These are phyloP conservation scores for Gymnoscelis rufifasciata DNA, from an alignment of 2,888 invertebrate genomes.

Conservation along the genomic window DNA sequence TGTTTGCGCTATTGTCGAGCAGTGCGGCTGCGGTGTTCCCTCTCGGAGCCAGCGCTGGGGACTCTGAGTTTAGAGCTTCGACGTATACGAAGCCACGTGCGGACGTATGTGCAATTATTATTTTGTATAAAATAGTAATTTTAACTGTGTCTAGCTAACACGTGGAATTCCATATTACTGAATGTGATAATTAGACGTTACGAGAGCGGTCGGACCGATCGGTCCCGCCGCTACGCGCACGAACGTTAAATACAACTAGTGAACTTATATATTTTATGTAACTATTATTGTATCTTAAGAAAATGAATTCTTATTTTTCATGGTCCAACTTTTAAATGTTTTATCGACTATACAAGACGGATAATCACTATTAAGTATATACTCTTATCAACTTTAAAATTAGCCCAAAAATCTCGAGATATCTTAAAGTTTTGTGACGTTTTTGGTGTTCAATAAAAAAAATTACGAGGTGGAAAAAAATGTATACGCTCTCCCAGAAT, in stretches of 20 bases:
- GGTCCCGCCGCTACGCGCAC: constrained; percentile 58
- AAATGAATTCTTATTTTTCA: constrained; percentile 79
- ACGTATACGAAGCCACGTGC: constrained; percentile 46
- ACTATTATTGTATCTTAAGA: constrained; percentile 78
- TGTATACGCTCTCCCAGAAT: constrained; percentile 77
- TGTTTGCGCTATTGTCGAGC: constrained; percentile 69
- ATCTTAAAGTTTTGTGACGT: constrained; percentile 73
- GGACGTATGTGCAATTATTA: constrained; percentile 80
- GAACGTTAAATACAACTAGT: constrained; percentile 71
- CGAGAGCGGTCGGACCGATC: constrained; percentile 67
- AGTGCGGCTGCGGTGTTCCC: constrained; percentile 56
- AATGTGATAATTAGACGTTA: constrained; percentile 80
- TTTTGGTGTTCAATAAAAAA: constrained; percentile 76
- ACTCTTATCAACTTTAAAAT: constrained; percentile 77
- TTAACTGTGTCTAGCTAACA: constrained; percentile 76
- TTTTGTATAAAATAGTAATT: constrained; percentile 77
- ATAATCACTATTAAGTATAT: constrained; percentile 72
- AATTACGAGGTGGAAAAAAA: constrained; percentile 69
- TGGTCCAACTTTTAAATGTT: constrained; percentile 80
- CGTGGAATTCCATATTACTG: constrained; percentile 79
- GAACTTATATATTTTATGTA: constrained; percentile 79
- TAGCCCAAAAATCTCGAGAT: constrained; percentile 69
- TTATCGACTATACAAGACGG: constrained; percentile 79
- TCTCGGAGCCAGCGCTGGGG: constrained; percentile 42
- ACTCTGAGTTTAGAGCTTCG: constrained; percentile 43